Conservation (phyloP, 2,113 vertebrate species). For the Oryzias curvinotus region DNA sequence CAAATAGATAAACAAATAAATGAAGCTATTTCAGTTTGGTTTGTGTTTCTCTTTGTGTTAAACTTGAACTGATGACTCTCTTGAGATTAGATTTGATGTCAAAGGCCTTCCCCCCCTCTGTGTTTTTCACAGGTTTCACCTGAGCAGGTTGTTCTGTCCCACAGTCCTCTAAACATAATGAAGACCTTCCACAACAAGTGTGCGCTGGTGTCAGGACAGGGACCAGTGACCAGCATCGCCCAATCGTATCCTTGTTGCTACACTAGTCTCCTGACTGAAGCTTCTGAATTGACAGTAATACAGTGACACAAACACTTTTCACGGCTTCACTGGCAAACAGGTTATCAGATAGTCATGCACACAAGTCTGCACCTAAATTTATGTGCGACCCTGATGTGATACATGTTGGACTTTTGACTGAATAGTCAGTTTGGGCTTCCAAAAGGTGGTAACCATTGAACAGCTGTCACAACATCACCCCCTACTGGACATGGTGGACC, state of each 20-base stretch:
- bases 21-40: neutral
- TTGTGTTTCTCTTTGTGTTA: neutral
- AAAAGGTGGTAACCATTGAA: conserved; percentile 82
- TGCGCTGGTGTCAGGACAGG: conserved; percentile 88
- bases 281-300: no score
- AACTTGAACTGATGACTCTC: no score
- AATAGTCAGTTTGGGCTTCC: conserved; percentile 82
- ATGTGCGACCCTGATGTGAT: no score
- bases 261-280: no score
- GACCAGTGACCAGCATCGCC: conserved; percentile 85
- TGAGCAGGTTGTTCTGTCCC: conserved; percentile 88
- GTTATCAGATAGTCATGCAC: no score
- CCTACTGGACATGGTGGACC: conserved; percentile 87
- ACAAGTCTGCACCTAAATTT: no score
- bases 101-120: neutral
- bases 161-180: conserved; percentile 86
- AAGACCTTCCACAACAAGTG: conserved; percentile 84
- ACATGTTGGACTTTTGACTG: conserved; percentile 12
- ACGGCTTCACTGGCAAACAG: no score
- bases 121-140: conserved; percentile 76
- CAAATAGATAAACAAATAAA: no score
- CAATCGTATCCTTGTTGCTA: conserved; percentile 80
- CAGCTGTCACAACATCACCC: conserved; percentile 81
- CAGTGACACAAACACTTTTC: no score
- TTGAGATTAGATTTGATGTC: neutral